Base-by-base conservation (phyloP, 2,888 invertebrate genomes). In the Dorcus hopei region DNA sequence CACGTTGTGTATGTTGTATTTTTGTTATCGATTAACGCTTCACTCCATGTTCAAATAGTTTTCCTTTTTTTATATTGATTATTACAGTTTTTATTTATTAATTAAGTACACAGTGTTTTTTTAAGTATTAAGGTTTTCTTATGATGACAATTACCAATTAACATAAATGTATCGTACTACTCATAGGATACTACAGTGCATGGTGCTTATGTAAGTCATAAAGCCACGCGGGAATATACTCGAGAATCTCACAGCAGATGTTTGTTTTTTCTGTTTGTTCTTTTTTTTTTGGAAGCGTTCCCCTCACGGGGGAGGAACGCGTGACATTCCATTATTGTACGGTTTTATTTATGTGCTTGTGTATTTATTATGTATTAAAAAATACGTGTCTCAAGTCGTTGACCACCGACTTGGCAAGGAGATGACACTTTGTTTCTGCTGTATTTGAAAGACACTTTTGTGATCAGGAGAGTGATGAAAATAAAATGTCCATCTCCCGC, bases 251-350 rank as follows among this genome's bases (percentile, higher is more conserved):
- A 33, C 26, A 33, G 26, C 26, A 33, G 26, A 33, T 33, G 26
- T 33, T 33, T 33, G 6, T 33, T 33, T 33, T 6, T 26, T 19
- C 19, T n/a, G n/a, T n/a, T 19, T 19, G 2, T 19, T 3, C 3
- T 3, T 19, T 19, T 19, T 19, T 19, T 19, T 19, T 19, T 19
- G 19, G 19, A 19, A 19, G 19, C 19, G 19, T 19, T 19, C 19
- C 19, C 19, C 19, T 19, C 19, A 19, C 38, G 48, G 47, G 19
- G 19, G 3, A 19, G 16, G 14, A 49, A 54, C 19, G 61, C 59
- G 57, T 59, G 59, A 65, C 65, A 65, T 65, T 65, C 65, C 65
- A 65, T 59, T 57, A 58, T 62, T 51, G 56, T 56, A 56, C 26
- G 26, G 26, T 56, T 56, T 51, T 56, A 56, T 54, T 54, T 56